A percentile compares a stretch with the other conserved stretches of the same genome.
phyloP scores from a whole-genome alignment of 2,113 vertebrate species.

The Scomber colias region DNA sequence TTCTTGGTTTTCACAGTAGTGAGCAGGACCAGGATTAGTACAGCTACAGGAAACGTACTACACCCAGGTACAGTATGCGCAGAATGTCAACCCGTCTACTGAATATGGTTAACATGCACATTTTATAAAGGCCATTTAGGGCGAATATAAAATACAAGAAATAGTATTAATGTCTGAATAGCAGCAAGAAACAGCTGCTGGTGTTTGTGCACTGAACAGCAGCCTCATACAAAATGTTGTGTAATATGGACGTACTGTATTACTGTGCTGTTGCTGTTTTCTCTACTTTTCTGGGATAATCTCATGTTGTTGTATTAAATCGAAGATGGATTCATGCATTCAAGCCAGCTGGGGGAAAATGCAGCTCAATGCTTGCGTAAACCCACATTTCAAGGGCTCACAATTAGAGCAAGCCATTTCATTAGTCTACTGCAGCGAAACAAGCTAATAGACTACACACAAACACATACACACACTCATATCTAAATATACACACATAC shows the following conservation, averaged over 20 bases:
- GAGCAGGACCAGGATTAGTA: background rate
- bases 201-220: background rate
- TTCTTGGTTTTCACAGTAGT: background rate
- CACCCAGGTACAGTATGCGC: background rate
- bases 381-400: slow-evolving; percentile 40
- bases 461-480: background rate
- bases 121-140: background rate
- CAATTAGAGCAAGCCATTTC: slow-evolving; percentile 24
- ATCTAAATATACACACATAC: background rate
- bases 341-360: slow-evolving; percentile 34
- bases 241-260: background rate
- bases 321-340: slow-evolving; percentile 27
- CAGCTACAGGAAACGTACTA: background rate
- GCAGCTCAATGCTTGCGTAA: slow-evolving; percentile 49
- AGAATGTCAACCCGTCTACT: background rate
- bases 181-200: background rate
- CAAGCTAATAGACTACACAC: background rate
- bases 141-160: background rate
- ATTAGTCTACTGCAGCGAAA: background rate
- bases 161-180: background rate
- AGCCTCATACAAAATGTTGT: background rate
- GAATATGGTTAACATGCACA: background rate
- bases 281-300: slow-evolving; percentile 13
- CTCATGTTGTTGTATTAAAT: slow-evolving; percentile 6
- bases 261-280: background rate